A percentile compares a stretch with the other conserved stretches of the same genome.
phyloP scores from a whole-genome alignment of 1,140 invertebrate species.

The Acromyrmex echinatior region DNA sequence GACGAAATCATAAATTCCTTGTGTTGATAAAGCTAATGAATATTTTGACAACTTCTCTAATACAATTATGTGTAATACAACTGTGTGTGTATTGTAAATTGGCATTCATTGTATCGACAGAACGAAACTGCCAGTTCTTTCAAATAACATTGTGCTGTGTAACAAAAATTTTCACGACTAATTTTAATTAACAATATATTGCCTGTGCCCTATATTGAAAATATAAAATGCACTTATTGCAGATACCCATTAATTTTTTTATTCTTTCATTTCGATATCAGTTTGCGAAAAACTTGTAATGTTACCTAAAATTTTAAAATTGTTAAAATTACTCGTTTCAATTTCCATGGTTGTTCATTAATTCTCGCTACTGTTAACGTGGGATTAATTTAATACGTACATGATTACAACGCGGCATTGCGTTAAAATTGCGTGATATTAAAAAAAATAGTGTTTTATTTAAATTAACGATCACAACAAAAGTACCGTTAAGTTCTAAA shows the following conservation, averaged over 20 bases:
- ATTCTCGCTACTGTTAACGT: not conserved
- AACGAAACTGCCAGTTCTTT: not conserved
- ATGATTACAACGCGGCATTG: not conserved
- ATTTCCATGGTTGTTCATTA: constrained; percentile 8
- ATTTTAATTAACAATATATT: not conserved
- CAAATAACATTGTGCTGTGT: too few species aligned
- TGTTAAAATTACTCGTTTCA: not conserved
- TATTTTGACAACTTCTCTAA: not conserved
- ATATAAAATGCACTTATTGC: not conserved
- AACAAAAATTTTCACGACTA: not conserved
- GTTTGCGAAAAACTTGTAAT: not conserved
- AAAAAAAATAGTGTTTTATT: not conserved
- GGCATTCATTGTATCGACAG: not conserved
- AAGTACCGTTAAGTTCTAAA: not conserved
- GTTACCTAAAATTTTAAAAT: not conserved
- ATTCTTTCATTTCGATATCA: not conserved
- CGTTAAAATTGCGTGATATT: constrained; percentile 5
- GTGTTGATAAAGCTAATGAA: not conserved
- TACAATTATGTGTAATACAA: not conserved
- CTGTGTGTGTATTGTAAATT: constrained; percentile 7
- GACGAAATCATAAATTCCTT: constrained; percentile 7
- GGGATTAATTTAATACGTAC: not conserved
- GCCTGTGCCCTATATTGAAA: not conserved
- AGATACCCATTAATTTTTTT: not conserved
- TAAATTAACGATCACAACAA: not conserved